Evolutionary conservation across 2,888 invertebrate species (phyloP).

Genomic region (Leucoma salicis): DNA sequence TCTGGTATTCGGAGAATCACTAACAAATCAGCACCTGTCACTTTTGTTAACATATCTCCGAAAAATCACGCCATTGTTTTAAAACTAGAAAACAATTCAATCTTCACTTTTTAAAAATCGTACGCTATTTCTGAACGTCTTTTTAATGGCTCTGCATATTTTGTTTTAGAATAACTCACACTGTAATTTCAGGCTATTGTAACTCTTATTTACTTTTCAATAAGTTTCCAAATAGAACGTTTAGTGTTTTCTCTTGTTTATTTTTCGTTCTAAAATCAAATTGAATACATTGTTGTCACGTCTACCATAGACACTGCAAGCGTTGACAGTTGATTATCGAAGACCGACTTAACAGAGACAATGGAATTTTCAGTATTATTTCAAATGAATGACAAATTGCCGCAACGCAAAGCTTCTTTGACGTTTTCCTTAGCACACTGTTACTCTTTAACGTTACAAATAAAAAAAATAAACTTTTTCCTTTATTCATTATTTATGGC

Average conservation of each 20-base stretch:
- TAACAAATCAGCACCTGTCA: slow-evolving; percentile 76
- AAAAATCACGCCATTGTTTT: slow-evolving; percentile 67
- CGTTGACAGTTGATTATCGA: slow-evolving; percentile 70
- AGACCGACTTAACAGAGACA: slow-evolving; percentile 52
- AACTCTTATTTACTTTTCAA: slow-evolving; percentile 9
- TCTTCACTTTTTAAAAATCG: slow-evolving; percentile 56
- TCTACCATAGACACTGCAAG: slow-evolving; percentile 61
- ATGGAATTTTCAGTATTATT: slow-evolving; percentile 56
- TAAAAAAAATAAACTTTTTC: slow-evolving; percentile 41
- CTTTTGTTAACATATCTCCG: slow-evolving; percentile 58
- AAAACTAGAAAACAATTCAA: slow-evolving; percentile 65
- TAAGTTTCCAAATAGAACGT: slow-evolving; percentile 36
- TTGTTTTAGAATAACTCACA: slow-evolving; percentile 44
- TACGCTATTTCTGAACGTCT: slow-evolving; percentile 54
- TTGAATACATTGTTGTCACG: slow-evolving; percentile 55
- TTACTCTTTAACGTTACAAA: slow-evolving; percentile 36
- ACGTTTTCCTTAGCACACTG: slow-evolving; percentile 52
- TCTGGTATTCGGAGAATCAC: slow-evolving; percentile 63
- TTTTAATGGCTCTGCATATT: slow-evolving; percentile 44
- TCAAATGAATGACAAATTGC: slow-evolving; percentile 69
- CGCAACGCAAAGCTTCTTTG: slow-evolving; percentile 38
- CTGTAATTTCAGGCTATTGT: slow-evolving; percentile 10
- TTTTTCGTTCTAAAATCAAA: slow-evolving; percentile 26
- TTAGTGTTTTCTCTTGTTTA: slow-evolving; percentile 9
- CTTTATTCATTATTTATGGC: slow-evolving; percentile 53